phyloP scores from a whole-genome alignment of 2,113 vertebrate species.

The Piliocolobus tephrosceles region DNA sequence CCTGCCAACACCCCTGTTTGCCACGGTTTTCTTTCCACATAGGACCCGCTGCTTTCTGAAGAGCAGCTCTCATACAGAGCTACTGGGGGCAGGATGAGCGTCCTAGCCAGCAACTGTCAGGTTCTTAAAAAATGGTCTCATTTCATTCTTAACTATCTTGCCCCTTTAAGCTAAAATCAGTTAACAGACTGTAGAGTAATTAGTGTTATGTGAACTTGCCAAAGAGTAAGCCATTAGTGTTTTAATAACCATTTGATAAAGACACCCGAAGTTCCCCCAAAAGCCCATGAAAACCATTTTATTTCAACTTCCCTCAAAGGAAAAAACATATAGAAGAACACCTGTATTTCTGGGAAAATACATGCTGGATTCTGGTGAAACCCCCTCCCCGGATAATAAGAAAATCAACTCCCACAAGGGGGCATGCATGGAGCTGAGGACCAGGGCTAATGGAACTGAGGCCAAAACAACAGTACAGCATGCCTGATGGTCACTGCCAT shows the following conservation, averaged over 20 bases:
- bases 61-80: neutral
- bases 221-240: conserved; percentile 72
- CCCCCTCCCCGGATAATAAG: neutral
- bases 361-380: conserved; percentile 66
- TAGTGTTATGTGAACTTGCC: conserved; percentile 54
- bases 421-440: conserved; percentile 66
- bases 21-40: neutral
- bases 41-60: neutral
- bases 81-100: neutral
- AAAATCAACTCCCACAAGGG: conserved; percentile 43
- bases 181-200: conserved; percentile 55
- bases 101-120: neutral
- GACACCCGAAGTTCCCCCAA: conserved; percentile 67
- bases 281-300: conserved; percentile 73
- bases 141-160: neutral
- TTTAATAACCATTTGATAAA: conserved; percentile 78
- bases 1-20: neutral
- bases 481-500: conserved; percentile 31
- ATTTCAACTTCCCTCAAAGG: conserved; percentile 70
- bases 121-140: conserved; percentile 14
- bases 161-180: conserved; percentile 70
- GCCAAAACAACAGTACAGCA: conserved; percentile 47
- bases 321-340: conserved; percentile 69
- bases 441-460: neutral
- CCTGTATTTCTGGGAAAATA: conserved; percentile 71